phyloP scores from a whole-genome alignment of 2,113 vertebrate species.

The Colossoma macropomum region DNA sequence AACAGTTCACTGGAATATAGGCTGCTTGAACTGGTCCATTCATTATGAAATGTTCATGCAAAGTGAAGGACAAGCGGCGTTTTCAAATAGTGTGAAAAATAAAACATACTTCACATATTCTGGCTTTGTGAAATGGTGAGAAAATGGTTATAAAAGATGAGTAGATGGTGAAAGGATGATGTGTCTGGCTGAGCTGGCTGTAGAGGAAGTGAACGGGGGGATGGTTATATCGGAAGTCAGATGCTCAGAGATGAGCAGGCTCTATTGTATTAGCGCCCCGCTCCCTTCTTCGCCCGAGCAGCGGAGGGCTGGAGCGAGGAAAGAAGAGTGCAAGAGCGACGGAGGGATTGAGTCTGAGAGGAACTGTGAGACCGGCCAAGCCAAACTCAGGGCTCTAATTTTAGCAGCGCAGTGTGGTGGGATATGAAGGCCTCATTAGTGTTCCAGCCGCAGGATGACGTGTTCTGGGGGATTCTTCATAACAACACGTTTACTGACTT shows the following conservation, averaged over 20 bases:
- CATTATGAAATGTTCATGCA: no score
- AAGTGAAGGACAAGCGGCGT: no score
- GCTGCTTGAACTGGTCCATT: no score
- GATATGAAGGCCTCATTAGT: slow-evolving; percentile 80
- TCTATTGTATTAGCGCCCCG: slow-evolving; percentile 46
- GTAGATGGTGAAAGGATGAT: no score
- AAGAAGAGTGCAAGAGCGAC: background rate
- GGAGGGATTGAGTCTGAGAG: background rate
- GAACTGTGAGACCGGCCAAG: slow-evolving; percentile 71
- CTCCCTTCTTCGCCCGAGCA: slow-evolving; percentile 15
- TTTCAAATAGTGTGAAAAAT: no score
- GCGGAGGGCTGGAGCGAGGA: slow-evolving; percentile 21
- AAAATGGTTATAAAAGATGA: no score
- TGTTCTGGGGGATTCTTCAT: background rate
- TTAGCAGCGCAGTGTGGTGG: slow-evolving; percentile 83
- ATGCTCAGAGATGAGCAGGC: slow-evolving; percentile 48
- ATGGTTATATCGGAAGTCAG: slow-evolving; percentile 28
- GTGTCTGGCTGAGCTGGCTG: background rate
- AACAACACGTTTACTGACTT: background rate
- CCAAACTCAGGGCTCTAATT: slow-evolving; percentile 84
- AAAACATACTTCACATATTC: no score
- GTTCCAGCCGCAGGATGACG: slow-evolving; percentile 72
- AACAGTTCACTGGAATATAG: no score
- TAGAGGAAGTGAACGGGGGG: slow-evolving; percentile 40
- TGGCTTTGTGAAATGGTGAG: no score